Base-by-base conservation (phyloP, 2,113 vertebrate genomes). In the Heterotis niloticus region DNA sequence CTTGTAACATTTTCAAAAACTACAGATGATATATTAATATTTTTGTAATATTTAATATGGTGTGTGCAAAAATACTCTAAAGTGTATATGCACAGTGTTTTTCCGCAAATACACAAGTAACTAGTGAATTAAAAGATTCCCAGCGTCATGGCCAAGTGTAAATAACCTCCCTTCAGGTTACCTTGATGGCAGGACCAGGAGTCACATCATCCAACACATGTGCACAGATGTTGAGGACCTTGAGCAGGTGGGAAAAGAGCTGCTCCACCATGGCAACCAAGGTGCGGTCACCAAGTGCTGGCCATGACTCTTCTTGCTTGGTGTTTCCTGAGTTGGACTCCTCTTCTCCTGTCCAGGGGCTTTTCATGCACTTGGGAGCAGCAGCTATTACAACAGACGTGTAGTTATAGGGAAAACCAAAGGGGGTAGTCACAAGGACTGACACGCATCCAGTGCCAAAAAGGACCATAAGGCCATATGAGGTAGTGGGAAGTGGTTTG, bases 161-260 rank as follows among this genome's bases (percentile, higher is more conserved):
- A 44, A 44, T n/a, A 44, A 24, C 5, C 73, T 18, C 7, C 29
- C 23, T 51, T 28, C 20, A 3, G 14, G 5, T 28, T 85, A 95
- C 98, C 94, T 98, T 99, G 9, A 93, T 82, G 4, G 95, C 93
- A n/a, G 96, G 95, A 17, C 97, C 96, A 1, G 97, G 98, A 57
- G 94, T 85, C 16, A 94, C 93, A 69, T 99, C 98, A 57, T 99
- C 98, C 83, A 99, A 83, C 26, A 99, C 96, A 26, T 99, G 98
- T 0, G 98, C 93, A 77, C 97, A 99, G 88, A 99, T 98, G 82
- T 98, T 99, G 80, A 99, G 90, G 78, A 96, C 88, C 82, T 97
- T 99, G 44, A 99, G 90, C 18, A 99, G 88, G 84, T 99, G 98
- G 64, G 93, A 94, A 78, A 99, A 99, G 29, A 99, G 93, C 75